These are phyloP conservation scores for Leptodactylus fuscus DNA, from an alignment of 2,113 vertebrate species.

Conservation along the genomic window DNA sequence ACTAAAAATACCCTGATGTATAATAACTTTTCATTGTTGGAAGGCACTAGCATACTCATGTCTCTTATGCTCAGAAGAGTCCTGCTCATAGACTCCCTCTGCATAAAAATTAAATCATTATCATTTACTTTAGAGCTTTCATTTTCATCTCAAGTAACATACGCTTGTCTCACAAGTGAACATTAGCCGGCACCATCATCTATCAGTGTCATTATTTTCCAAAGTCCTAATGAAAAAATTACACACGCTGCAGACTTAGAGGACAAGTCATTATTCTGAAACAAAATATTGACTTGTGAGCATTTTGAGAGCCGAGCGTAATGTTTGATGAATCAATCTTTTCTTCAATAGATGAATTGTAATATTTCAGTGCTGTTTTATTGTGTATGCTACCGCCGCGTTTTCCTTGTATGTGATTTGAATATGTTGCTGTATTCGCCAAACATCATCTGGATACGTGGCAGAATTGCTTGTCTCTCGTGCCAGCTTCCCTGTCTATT, in stretches of 20 bases:
- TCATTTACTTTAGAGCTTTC: constrained; percentile 61
- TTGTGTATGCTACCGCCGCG: constrained; percentile 51
- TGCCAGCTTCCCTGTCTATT: constrained; percentile 51
- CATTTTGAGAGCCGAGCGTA: constrained; percentile 50
- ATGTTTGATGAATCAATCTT: constrained; percentile 50
- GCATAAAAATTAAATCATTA: constrained; percentile 56
- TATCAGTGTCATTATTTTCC: constrained; percentile 62
- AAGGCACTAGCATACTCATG: constrained; percentile 6
- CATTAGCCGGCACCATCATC: constrained; percentile 59
- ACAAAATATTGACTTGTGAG: constrained; percentile 57
- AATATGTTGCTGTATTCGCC: constrained; percentile 36
- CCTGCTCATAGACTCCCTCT: constrained; percentile 27
- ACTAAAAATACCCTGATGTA: background rate
- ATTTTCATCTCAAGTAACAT: constrained; percentile 59
- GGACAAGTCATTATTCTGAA: constrained; percentile 62
- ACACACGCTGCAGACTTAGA: constrained; percentile 59
- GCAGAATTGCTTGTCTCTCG: constrained; percentile 39
- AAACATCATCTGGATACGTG: constrained; percentile 40
- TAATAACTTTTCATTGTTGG: constrained; percentile 7
- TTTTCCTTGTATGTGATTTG: constrained; percentile 24
- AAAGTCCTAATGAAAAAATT: constrained; percentile 64
- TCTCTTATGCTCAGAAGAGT: constrained; percentile 1
- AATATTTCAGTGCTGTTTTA: constrained; percentile 40
- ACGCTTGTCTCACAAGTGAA: constrained; percentile 56
- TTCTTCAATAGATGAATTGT: constrained; percentile 36